Evolutionary conservation across 2,888 invertebrate species (phyloP), one percentile per base, ranked within the genome.

Genomic region (Orchesella flavescens): DNA sequence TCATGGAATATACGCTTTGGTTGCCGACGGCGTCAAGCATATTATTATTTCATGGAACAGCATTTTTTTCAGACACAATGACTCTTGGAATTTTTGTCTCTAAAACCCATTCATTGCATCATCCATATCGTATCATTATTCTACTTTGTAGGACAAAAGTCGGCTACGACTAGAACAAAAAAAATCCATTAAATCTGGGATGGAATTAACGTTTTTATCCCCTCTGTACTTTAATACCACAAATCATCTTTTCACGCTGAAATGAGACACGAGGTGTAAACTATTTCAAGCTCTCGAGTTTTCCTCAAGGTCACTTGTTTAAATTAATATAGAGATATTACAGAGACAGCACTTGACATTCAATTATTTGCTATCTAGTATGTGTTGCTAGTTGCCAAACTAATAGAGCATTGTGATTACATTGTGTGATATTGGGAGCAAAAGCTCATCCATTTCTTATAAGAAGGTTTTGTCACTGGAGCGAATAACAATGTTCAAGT

Each of bases 401-500:
- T 44, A 66, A 10, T 44, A 66, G 66, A 44, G 66, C 66, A 17
- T 15, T 43, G 43, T 66, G 66, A 43, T 23, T n/a, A 63, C 1
- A 63, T 57, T 19, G 34, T 24, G 43, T 66, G 44, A 17, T n/a
- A 66, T 66, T n/a, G 43, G 4, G 66, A 66, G 34, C 66, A 34
- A 44, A 24, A 66, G 12, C 66, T 66, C 66, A 66, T 66, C 66
- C 34, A 66, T n/a, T 17, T n/a, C 13, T 43, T 43, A 10, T 66
- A 17, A 66, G n/a, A 10, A n/a, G 43, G 43, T n/a, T n/a, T 43
- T 66, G 66, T 17, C 66, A 66, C n/a, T 19, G 9, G 44, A 66
- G 66, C 66, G 44, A 66, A 17, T 66, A 66, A 66, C 43, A 43
- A 66, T 63, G 63, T 34, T n/a, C 66, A 57, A 19, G 19, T 57